Conservation (phyloP, 1,140 invertebrate species). For the Pseudoatta argentina region DNA sequence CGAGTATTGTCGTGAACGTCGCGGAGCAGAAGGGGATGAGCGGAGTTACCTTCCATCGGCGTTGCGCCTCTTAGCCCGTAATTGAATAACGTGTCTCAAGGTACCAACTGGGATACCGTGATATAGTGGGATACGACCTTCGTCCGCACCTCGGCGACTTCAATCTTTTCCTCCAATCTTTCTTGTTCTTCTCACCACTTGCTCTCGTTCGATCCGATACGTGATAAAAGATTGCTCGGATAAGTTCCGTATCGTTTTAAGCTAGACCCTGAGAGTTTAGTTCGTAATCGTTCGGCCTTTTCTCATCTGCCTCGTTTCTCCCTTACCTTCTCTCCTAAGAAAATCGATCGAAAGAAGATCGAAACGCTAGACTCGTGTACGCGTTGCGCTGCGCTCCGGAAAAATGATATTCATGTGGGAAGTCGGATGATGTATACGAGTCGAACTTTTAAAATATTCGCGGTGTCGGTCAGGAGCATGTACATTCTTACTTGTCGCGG, state of each 20-base stretch:
- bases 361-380: background rate
- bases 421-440: conserved; percentile 28
- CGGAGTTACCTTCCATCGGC: conserved; percentile 74
- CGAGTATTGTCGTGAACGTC: conserved; percentile 56
- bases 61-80: conserved; percentile 80
- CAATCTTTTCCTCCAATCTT: conserved; percentile 62
- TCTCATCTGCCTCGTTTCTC: background rate
- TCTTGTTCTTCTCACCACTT: conserved; percentile 20
- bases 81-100: conserved; percentile 82
- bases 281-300: conserved; percentile 1
- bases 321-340: background rate
- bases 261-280: conserved; percentile 44
- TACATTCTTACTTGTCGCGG: conserved; percentile 54
- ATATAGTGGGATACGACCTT: conserved; percentile 72
- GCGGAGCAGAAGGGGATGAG: conserved; percentile 70
- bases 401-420: conserved; percentile 13
- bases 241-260: conserved; percentile 46
- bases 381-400: background rate
- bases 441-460: conserved; percentile 55
- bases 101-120: conserved; percentile 74
- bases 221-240: conserved; percentile 64
- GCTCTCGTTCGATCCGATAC: conserved; percentile 58
- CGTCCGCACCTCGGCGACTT: conserved; percentile 63
- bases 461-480: conserved; percentile 32
- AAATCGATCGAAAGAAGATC: conserved; percentile 8